A percentile compares a stretch with the other conserved stretches of the same genome.
phyloP scores from a whole-genome alignment of 2,113 vertebrate species.

The Glaucomys volans region DNA sequence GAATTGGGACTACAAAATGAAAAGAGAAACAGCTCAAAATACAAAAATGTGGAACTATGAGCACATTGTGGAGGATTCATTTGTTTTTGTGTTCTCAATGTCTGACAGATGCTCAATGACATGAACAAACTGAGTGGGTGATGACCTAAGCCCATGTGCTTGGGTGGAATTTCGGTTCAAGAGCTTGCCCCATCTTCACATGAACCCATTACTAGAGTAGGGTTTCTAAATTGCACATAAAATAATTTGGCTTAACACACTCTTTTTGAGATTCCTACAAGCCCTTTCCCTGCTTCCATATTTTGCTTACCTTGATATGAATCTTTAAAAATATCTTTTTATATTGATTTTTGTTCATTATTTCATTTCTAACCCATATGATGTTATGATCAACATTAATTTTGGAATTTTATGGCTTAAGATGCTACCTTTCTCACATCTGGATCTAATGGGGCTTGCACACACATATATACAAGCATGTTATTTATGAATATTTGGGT shows the following conservation, averaged over 20 bases:
- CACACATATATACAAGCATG: background rate
- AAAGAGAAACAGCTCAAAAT: background rate
- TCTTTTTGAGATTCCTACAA: background rate
- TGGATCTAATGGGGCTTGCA: background rate
- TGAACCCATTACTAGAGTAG: background rate
- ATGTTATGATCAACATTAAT: background rate
- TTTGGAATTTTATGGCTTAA: slow-evolving; percentile 40
- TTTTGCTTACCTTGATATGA: background rate
- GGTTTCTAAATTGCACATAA: background rate
- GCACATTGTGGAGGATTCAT: background rate
- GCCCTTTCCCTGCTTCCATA: background rate
- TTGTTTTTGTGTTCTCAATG: background rate
- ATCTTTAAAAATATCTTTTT: slow-evolving; percentile 12
- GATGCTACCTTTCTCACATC: slow-evolving; percentile 51
- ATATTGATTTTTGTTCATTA: slow-evolving; percentile 36
- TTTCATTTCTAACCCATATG: slow-evolving; percentile 30
- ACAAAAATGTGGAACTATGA: background rate
- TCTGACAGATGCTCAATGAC: background rate
- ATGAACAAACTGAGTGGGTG: background rate
- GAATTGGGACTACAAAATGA: background rate
- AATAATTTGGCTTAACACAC: background rate
- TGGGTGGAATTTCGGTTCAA: background rate
- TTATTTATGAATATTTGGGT: slow-evolving; percentile 38
- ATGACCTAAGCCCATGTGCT: background rate
- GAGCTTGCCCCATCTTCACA: background rate